phyloP scores from a whole-genome alignment of 2,113 vertebrate genomes.

The Rhineura floridana region DNA sequence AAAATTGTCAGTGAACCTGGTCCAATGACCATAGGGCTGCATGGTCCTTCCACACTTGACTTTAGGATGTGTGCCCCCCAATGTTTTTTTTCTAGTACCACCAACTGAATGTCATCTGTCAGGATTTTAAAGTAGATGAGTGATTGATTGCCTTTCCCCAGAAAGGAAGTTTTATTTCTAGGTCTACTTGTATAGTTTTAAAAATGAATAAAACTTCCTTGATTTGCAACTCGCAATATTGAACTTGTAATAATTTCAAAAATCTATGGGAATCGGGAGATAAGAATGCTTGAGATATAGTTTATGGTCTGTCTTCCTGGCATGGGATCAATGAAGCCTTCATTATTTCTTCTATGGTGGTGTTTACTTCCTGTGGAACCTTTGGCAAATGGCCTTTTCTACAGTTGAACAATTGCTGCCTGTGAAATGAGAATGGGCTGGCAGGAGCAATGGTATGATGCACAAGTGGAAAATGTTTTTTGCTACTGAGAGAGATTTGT shows the following conservation, averaged over 20 bases:
- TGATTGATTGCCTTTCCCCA: not conserved
- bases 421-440: constrained; percentile 53
- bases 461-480: constrained; percentile 60
- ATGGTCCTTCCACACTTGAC: too few species aligned
- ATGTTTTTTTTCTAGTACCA: not conserved
- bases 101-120: not conserved
- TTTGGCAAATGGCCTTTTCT: constrained; percentile 30
- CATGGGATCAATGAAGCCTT: constrained; percentile 22
- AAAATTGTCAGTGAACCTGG: too few species aligned
- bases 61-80: too few species aligned
- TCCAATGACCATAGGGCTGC: too few species aligned
- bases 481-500: constrained; percentile 62
- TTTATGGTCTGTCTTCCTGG: not conserved
- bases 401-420: constrained; percentile 59
- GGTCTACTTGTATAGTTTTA: not conserved
- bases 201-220: not conserved
- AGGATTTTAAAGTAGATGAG: not conserved
- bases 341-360: constrained; percentile 28
- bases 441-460: constrained; percentile 58
- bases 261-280: not conserved
- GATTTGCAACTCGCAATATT: too few species aligned
- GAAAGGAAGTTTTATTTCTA: not conserved
- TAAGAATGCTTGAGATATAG: not conserved
- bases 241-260: not conserved
- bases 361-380: constrained; percentile 63